Conservation (phyloP, 2,888 invertebrate genomes). For the Microplitis manilae region DNA sequence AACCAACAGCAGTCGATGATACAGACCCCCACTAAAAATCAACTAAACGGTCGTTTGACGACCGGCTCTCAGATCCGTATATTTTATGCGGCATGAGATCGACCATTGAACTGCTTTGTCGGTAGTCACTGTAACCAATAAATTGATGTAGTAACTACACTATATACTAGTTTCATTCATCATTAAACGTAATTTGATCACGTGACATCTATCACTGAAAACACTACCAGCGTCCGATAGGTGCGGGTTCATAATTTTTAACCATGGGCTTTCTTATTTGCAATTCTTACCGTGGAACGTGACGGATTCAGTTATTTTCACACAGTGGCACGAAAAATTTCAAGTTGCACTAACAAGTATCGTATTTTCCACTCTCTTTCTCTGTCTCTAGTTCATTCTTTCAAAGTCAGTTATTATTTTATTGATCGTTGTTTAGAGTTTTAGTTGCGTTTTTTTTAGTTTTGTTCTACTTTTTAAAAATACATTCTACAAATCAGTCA, state of each 20-base stretch:
- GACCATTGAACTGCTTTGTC: slow-evolving; percentile 6
- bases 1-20: slow-evolving; percentile 1
- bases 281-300: neutral
- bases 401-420: slow-evolving; percentile 15
- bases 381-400: neutral
- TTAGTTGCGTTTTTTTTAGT: slow-evolving; percentile 37
- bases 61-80: slow-evolving; percentile 22
- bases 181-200: too few species aligned
- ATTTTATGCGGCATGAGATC: slow-evolving; percentile 5
- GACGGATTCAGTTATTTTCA: neutral
- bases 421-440: slow-evolving; percentile 35
- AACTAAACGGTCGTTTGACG: slow-evolving; percentile 7
- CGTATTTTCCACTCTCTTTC: neutral
- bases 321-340: neutral
- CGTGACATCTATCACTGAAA: too few species aligned
- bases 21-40: slow-evolving; percentile 15
- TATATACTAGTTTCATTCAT: too few species aligned
- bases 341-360: neutral
- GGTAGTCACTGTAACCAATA: neutral
- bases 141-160: too few species aligned
- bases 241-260: neutral
- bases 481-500: slow-evolving; percentile 70
- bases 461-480: slow-evolving; percentile 54
- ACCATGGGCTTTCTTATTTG: neutral
- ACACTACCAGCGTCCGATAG: too few species aligned